Evolutionary conservation across 2,797 vertebrate genomes (phyloP), one percentile per base, ranked within the genome.

Genomic region (Myoxocephalus aenaeus): DNA sequence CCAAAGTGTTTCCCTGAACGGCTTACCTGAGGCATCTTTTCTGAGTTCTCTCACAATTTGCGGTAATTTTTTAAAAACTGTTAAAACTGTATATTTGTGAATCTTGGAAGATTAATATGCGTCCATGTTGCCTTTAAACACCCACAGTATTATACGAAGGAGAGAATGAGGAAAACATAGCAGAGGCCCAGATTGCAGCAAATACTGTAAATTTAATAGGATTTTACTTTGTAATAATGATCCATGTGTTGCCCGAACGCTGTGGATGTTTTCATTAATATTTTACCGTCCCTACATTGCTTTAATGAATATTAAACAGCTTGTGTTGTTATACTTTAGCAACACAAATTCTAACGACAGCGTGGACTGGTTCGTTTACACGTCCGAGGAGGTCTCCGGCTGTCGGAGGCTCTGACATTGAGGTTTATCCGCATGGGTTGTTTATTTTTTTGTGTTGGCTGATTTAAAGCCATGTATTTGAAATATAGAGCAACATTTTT

Each of bases 221-320:
- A 2, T 65, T 56, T 58, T 27, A 44, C 42, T 66, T 53, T 15
- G 8, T 57, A 48, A 59, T 81, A n/a, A 64, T 64, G 18, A 48
- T 70, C 64, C 0, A 53, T 62, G 56, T 61, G 25, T 46, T 68
- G 34, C 12, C 36, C 15, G 51, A 58, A 73, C 56, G 40, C 54
- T 62, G 42, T 50, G 70, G 18, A 38, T 79, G 22, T 65, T 58
- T 79, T 56, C 7, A 2, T 77, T 70, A 46, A 69, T 74, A 56
- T 75, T 64, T 74, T 5, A 68, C 27, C 63, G 53, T 50, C 40
- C 42, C 29, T 22, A 64, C 32, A 70, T 50, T 32, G 17, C n/a
- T 69, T 61, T 20, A 20, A 68, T 74, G 17, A 73, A 79, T 83
- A 70, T 78, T 40, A 34, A 76, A 72, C n/a, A 67, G 12, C 40